phyloP scores from a whole-genome alignment of 2,797 vertebrate genomes.

The Xerus rutilus region DNA sequence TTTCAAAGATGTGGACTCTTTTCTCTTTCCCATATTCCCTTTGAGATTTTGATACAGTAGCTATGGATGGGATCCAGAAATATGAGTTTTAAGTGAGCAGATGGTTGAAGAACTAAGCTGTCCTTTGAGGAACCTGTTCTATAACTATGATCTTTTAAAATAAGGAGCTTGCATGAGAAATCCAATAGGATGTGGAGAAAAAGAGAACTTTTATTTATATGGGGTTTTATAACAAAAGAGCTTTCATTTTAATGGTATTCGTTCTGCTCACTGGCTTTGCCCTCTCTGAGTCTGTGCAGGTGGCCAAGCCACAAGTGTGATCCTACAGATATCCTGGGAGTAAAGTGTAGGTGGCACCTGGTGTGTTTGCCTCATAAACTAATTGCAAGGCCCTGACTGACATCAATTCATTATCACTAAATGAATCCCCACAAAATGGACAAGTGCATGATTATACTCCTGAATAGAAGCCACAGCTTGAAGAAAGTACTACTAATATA shows the following conservation, averaged over 20 bases:
- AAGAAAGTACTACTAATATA: neutral
- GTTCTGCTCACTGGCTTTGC: neutral
- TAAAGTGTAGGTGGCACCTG: neutral
- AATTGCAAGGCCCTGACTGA: neutral
- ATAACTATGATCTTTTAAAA: neutral
- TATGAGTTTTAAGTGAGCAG: constrained; percentile 39
- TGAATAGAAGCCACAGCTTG: neutral
- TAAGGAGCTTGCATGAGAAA: constrained; percentile 24
- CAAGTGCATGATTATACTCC: neutral
- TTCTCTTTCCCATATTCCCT: neutral
- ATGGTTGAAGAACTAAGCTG: neutral
- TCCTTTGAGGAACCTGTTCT: constrained; percentile 31
- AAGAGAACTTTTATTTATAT: neutral
- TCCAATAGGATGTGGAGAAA: neutral
- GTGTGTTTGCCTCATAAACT: neutral
- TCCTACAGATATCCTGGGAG: neutral
- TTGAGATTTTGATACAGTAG: neutral
- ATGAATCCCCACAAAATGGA: neutral
- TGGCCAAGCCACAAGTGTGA: neutral
- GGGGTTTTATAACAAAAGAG: neutral
- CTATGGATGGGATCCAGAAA: neutral
- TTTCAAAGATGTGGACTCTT: neutral
- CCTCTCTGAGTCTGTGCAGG: neutral
- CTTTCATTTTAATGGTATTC: neutral
- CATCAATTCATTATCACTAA: neutral